Percentiles rank a stretch among this genome's conserved stretches.
Conservation (phyloP, 2,113 vertebrate species). For the Bujurquina vittata region DNA sequence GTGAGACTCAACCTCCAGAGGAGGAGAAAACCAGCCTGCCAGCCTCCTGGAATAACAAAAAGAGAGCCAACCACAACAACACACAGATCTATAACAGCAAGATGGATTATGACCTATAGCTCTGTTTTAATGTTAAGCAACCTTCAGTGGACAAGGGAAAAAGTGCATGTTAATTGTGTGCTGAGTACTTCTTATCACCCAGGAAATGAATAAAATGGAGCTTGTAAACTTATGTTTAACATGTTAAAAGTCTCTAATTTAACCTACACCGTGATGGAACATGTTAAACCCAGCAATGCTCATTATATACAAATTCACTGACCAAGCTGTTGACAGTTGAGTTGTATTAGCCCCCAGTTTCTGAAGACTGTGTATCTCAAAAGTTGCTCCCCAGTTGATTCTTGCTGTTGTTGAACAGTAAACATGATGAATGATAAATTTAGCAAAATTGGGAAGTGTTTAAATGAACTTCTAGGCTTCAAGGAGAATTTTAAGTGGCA, state of each 20-base stretch:
- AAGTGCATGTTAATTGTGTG: neutral
- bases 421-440: slow-evolving; percentile 7
- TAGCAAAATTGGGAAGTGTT: neutral
- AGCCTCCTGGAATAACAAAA: no score
- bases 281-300: neutral
- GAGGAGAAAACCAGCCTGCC: no score
- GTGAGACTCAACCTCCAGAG: no score
- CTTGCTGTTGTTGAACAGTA: neutral
- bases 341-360: neutral
- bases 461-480: neutral
- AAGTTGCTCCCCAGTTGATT: neutral
- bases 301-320: neutral
- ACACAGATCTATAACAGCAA: no score
- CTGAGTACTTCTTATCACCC: neutral
- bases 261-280: neutral
- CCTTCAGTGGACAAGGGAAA: neutral
- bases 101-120: neutral
- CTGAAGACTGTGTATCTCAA: neutral
- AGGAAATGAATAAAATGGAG: neutral
- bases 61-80: no score
- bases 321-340: neutral
- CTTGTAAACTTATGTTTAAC: no score
- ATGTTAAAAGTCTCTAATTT: neutral
- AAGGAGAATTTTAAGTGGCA: neutral
- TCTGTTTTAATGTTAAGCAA: neutral